These are phyloP conservation scores for Australoheros facetus DNA, from an alignment of 2,797 vertebrate genomes.

Conservation along the genomic window DNA sequence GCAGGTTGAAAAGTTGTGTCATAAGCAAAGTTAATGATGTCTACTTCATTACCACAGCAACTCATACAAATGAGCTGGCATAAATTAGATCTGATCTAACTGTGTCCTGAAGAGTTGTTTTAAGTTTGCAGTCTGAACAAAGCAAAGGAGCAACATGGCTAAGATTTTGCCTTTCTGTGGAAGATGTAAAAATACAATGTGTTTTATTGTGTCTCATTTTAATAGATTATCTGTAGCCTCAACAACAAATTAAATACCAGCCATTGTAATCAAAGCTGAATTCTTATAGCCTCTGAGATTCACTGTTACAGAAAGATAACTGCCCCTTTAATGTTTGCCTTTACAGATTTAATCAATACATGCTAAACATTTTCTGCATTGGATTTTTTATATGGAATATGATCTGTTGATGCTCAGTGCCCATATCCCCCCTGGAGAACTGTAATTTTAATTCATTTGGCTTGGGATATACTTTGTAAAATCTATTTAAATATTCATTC, in stretches of 20 bases:
- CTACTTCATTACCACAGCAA: background rate
- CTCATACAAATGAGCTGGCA: background rate
- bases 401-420: slow-evolving; percentile 3
- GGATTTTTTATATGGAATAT: slow-evolving; percentile 17
- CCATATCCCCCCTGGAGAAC: slow-evolving; percentile 9
- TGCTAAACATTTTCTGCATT: slow-evolving; percentile 36
- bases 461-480: slow-evolving; percentile 6
- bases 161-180: background rate
- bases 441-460: slow-evolving; percentile 26
- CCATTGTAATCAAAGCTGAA: background rate
- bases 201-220: background rate
- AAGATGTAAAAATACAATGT: background rate
- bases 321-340: slow-evolving; percentile 1
- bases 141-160: background rate
- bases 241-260: background rate
- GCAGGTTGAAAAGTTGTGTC: background rate
- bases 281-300: background rate
- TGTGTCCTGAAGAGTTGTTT: background rate
- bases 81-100: background rate
- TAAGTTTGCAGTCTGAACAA: background rate
- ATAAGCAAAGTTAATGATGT: background rate
- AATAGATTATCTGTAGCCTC: background rate
- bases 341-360: slow-evolving; percentile 33
- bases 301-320: slow-evolving; percentile 22
- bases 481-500: slow-evolving; percentile 35